phyloP scores from a whole-genome alignment of 1,140 invertebrate genomes.

The Drosophila malerkotliana region DNA sequence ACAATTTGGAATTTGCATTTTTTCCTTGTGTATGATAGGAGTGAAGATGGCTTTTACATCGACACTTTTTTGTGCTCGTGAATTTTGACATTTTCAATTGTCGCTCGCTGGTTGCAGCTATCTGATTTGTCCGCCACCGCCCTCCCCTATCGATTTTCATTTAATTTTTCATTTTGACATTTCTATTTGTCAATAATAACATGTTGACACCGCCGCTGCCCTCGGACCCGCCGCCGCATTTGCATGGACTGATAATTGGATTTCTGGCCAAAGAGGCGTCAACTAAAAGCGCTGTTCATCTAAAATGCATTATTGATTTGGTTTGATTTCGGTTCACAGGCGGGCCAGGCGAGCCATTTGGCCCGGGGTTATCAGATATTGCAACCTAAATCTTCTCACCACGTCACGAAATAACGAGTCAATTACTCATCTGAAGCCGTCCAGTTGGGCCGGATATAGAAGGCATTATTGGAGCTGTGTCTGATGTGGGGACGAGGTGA shows the following conservation, averaged over 20 bases:
- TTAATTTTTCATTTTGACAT: conserved; percentile 83
- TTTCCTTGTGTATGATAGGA: conserved; percentile 7
- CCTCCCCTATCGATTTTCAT: conserved; percentile 66
- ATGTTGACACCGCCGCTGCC: conserved; percentile 60
- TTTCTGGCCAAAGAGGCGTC: conserved; percentile 39
- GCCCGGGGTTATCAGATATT: not conserved
- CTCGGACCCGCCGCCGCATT: conserved; percentile 12
- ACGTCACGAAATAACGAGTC: conserved; percentile 47
- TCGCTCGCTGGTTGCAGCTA: conserved; percentile 39
- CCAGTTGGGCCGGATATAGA: conserved; percentile 54
- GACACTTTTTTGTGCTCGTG: conserved; percentile 30
- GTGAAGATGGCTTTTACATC: conserved; percentile 14
- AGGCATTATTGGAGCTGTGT: conserved; percentile 14
- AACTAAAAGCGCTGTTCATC: conserved; percentile 46
- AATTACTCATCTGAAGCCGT: conserved; percentile 52
- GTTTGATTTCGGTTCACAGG: conserved; percentile 28
- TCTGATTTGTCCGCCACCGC: conserved; percentile 10
- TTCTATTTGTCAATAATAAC: conserved; percentile 82
- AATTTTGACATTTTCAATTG: conserved; percentile 81
- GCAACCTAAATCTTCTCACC: not conserved
- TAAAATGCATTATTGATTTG: conserved; percentile 53
- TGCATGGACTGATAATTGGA: conserved; percentile 47
- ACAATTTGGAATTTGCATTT: not conserved
- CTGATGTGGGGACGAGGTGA: conserved; percentile 33
- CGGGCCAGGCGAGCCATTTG: too few relatives aligned